A percentile compares a stretch with the other conserved stretches of the same genome.
phyloP scores from a whole-genome alignment of 1,140 invertebrate genomes.

The Drosophila melanogaster region DNA sequence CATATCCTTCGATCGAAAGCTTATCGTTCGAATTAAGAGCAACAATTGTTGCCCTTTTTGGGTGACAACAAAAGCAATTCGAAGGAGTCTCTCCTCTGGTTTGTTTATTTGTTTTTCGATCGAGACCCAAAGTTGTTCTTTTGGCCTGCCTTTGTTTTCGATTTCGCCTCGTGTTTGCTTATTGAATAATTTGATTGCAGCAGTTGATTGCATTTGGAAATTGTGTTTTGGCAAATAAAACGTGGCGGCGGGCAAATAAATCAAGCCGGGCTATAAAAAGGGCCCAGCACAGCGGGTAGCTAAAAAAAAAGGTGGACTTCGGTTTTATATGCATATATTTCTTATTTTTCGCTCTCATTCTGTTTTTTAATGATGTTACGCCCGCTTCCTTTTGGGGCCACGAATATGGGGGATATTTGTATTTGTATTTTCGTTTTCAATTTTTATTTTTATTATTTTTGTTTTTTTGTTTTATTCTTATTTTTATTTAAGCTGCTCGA shows the following conservation, averaged over 20 bases:
- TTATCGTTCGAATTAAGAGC: conserved; percentile 6
- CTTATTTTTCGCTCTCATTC: conserved; percentile 28
- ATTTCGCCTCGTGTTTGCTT: conserved; percentile 25
- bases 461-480: background rate
- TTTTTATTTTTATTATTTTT: no score
- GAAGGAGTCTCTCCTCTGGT: conserved; percentile 6
- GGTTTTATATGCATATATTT: conserved; percentile 10
- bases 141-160: conserved; percentile 23
- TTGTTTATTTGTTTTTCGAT: conserved; percentile 14
- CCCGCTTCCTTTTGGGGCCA: conserved; percentile 64
- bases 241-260: conserved; percentile 60
- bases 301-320: conserved; percentile 6
- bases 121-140: conserved; percentile 18
- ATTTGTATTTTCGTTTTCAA: no score
- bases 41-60: conserved; percentile 18
- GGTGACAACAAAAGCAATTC: conserved; percentile 18
- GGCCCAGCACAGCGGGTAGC: conserved; percentile 34
- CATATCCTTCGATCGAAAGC: no score
- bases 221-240: conserved; percentile 54
- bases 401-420: conserved; percentile 27
- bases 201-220: conserved; percentile 58
- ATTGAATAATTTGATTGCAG: conserved; percentile 54
- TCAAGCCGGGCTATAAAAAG: conserved; percentile 57
- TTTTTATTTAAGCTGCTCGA: conserved; percentile 54
- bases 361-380: conserved; percentile 72